These are phyloP conservation scores for Schlechtendalia chinensis DNA, from an alignment of 1,140 invertebrate species.

Conservation along the genomic window DNA sequence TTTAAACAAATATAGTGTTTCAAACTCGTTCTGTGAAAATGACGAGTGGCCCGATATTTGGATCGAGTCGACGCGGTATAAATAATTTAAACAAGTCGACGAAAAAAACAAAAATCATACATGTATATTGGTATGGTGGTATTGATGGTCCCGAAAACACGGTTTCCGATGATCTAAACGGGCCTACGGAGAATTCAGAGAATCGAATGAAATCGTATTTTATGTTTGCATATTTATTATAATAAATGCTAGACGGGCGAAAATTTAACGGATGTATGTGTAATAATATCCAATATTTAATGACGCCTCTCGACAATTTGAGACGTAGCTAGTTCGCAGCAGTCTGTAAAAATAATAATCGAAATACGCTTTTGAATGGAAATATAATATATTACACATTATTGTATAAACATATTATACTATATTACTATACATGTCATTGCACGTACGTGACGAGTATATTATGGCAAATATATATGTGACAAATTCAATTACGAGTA, in stretches of 20 bases:
- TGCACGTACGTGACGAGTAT: no score
- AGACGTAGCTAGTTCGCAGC: background rate
- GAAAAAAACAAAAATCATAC: slow-evolving; percentile 19
- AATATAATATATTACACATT: background rate
- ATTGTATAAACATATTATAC: no score
- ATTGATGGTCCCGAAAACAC: slow-evolving; percentile 3
- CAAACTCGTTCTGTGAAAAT: slow-evolving; percentile 22
- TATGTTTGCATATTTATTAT: no score
- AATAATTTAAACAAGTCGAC: background rate
- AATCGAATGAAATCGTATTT: background rate
- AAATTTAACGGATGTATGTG: slow-evolving; percentile 5
- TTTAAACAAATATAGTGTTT: slow-evolving; percentile 11
- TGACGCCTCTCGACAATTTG: background rate
- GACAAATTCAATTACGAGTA: no score
- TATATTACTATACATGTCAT: no score
- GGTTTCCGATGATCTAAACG: slow-evolving; percentile 26
- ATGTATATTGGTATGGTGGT: background rate
- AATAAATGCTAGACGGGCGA: slow-evolving; percentile 4
- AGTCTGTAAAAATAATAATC: background rate
- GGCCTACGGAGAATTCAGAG: background rate
- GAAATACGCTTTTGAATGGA: background rate
- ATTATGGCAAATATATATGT: no score
- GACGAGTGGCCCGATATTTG: slow-evolving; percentile 16
- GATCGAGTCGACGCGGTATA: background rate
- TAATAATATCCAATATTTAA: background rate